Evolutionary conservation across 2,888 invertebrate species (phyloP), one percentile per base, ranked within the genome.

Genomic region (Chironomus riparius): DNA sequence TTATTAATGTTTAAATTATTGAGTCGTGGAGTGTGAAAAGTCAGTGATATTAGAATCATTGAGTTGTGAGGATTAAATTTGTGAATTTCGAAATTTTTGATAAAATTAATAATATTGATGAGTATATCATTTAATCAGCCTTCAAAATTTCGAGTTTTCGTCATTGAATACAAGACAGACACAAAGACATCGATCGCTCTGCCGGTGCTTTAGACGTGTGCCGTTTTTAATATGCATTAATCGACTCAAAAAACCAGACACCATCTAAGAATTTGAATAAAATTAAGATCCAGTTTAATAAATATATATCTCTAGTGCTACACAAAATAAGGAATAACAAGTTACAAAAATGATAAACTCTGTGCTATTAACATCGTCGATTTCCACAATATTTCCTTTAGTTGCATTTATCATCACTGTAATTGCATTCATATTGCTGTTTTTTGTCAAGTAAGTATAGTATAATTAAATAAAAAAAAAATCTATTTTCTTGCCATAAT

Each of bases 381-480:
- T 72, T 28, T 72, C 71, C 3, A 38, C 56, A 12, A 72, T 72
- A 62, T 56, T 72, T 18, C 72, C 72, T 0, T 38, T 72, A 4
- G 24, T 72, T 18, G 72, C 56, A 28, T 56, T 72, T 10, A 50
- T 72, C 56, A 50, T 72, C 56, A 38, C 28, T 13, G 72, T 72
- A 13, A 28, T 48, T 62, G 72, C 56, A 50, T 18, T 56, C 56
- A 56, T 56, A 13, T 28, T 72, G n/a, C 24, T 72, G 48, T 21
- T 70, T 21, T 70, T 70, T 18, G 72, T 72, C n/a, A 72, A 72
- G 72, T 72, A 62, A 72, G 72, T 72, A 4, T 65, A 7, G 2
- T 56, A 18, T 5, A 56, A 15, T 56, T 10, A 38, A 38, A 10
- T 10, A 38, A 38, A 10, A 10, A 38, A 50, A 56, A 18, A 56